These are phyloP conservation scores for Nemotelus pantherinus DNA, from an alignment of 2,888 invertebrate species.

Conservation along the genomic window DNA sequence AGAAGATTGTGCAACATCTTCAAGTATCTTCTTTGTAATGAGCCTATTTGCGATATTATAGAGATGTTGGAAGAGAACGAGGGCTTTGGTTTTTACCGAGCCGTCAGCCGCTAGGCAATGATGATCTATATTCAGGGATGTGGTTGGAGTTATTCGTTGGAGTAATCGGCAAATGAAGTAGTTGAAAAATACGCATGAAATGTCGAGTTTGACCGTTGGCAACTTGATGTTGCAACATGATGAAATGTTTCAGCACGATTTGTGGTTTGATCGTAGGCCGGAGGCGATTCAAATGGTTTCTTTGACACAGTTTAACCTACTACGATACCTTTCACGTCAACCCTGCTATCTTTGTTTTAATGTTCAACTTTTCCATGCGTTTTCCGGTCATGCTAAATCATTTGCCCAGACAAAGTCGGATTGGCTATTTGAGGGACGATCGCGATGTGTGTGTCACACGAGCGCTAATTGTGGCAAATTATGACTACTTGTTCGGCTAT, in stretches of 20 bases:
- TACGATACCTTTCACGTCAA: no score
- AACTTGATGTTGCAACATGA: no score
- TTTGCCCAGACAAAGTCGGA: not conserved
- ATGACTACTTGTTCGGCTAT: conserved; percentile 72
- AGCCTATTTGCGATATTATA: not conserved
- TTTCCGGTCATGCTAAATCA: conserved; percentile 11
- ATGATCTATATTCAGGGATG: conserved; percentile 3
- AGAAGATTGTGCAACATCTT: not conserved
- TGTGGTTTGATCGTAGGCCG: no score
- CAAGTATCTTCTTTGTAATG: conserved; percentile 1
- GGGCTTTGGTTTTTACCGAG: not conserved
- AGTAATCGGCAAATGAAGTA: not conserved
- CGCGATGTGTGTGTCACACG: conserved; percentile 51
- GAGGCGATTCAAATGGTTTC: no score
- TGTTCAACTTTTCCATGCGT: no score
- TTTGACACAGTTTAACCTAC: no score
- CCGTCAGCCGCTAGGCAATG: not conserved
- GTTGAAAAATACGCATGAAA: not conserved
- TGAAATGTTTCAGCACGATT: no score
- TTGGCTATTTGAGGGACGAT: conserved; percentile 17
- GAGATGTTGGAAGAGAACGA: not conserved
- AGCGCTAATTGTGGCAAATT: conserved; percentile 88
- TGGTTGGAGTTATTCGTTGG: not conserved
- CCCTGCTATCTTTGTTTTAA: no score
- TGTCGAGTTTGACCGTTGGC: not conserved